Base-by-base conservation (phyloP, 2,888 invertebrate genomes). In the Abrostola triplasia region DNA sequence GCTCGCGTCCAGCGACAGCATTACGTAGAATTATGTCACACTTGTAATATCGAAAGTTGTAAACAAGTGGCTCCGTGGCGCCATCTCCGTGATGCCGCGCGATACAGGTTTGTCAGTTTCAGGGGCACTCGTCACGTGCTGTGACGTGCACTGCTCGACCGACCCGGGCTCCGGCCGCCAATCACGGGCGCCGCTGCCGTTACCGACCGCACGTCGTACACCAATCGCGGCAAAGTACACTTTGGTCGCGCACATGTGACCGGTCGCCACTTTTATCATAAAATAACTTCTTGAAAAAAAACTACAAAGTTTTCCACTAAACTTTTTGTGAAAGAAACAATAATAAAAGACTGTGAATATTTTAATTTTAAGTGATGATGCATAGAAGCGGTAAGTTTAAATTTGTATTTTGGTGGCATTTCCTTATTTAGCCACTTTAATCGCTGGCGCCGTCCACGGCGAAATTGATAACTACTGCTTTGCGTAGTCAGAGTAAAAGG, bases 201-300 rank as follows among this genome's bases (percentile, higher is more conserved):
- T 79, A 85, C 84, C 87, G 86, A 86, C 87, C 40, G 61, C 61
- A 52, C 37, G 5, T 13, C 54, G 47, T 64, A 61, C 68, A 71
- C 92, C 92, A 93, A 93, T 93, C 82, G 79, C 74, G 65, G 72
- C 77, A 78, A 81, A 78, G 67, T 82, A 82, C 80, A 83, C 78
- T 83, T 79, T 76, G 83, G 71, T 85, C 85, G 86, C 86, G 88
- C 90, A 92, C 93, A 92, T 93, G 93, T 93, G 93, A 92, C 88
- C 86, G 84, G 81, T 81, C 81, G 80, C 73, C 76, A 81, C 67
- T 68, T 66, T 61, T 62, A 59, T 70, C 55, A 51, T 64, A 68
- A 67, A 68, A 66, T 73, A 78, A 74, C 64, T 60, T 79, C 59
- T 53, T 60, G 58, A 71, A 58, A 58, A 70, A 73, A 71, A 67